phyloP scores from a whole-genome alignment of 2,797 vertebrate genomes.

The Arvicola amphibius region DNA sequence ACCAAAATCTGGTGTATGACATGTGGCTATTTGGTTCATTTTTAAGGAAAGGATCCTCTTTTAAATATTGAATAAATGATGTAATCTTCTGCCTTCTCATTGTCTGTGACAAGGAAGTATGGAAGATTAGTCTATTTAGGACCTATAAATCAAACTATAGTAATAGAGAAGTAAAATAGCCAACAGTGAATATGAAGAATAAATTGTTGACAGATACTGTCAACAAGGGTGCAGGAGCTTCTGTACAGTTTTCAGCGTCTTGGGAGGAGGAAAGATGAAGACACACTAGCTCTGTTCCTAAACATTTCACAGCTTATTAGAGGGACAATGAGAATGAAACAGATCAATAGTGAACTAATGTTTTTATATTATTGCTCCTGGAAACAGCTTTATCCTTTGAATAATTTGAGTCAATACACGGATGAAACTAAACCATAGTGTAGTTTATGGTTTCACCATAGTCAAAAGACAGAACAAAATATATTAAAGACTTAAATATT shows the following conservation, averaged over 20 bases:
- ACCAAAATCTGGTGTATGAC: slow-evolving; percentile 16
- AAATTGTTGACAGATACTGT: background rate
- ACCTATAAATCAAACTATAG: background rate
- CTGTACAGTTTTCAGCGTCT: background rate
- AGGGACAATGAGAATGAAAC: background rate
- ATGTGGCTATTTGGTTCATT: background rate
- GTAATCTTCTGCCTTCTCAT: background rate
- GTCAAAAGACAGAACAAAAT: background rate
- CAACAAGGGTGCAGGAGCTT: background rate
- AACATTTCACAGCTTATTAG: background rate
- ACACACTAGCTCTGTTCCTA: background rate
- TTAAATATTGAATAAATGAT: background rate
- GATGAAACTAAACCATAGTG: background rate
- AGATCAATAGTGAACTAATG: background rate
- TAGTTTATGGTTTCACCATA: background rate
- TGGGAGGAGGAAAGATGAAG: background rate
- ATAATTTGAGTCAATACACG: slow-evolving; percentile 33
- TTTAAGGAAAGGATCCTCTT: background rate
- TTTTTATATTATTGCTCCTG: background rate
- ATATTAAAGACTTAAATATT: background rate
- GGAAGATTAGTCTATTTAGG: background rate
- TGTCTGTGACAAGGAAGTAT: background rate
- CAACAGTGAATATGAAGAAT: background rate
- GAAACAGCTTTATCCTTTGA: slow-evolving; percentile 22
- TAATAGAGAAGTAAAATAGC: slow-evolving; percentile 1